Evolutionary conservation across 2,113 vertebrate genomes (phyloP), one percentile per base, ranked within the genome.

Genomic region (Trematocara stigmaticum): DNA sequence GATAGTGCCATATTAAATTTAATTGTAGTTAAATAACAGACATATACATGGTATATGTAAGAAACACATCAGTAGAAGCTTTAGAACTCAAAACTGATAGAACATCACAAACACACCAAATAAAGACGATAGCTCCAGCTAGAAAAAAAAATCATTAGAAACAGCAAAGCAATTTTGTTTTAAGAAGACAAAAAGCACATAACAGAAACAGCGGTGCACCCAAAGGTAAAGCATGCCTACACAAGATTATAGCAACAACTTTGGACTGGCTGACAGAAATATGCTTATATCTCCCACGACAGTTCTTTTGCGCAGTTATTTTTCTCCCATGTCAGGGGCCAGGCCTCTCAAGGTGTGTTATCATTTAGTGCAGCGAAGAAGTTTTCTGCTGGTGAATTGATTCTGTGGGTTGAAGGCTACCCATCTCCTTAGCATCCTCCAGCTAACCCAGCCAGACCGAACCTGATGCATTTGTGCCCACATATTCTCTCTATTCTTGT

Each of bases 311-410:
- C 20, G 69, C 81, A 90, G 92, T 89, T 95, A 94, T 95, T 94
- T 93, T 94, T 93, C 85, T 90, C 86, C 82, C 11, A 76, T 93
- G 94, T 94, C 94, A 94, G 55, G 59, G 93, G 93, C 92, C 86
- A 91, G 87, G 81, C 91, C 90, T 95, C 92, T 94, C 92, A 92
- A 95, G 95, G 94, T 95, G 89, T 91, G 89, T 94, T 94, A 94
- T 84, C 94, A 93, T 94, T 95, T 95, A 95, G 91, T 78, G 52
- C 71, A 79, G 87, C 88, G 83, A 91, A 88, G 84, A 92, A 69
- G 83, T 89, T 90, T 89, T 89, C 87, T 85, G 81, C 90, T 80
- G 85, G 66, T 69, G 90, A 89, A 95, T 94, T 93, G 94, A 95
- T 96, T 94, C 83, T 85, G 90, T 93, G 93, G 92, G 94, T 89